phyloP scores from a whole-genome alignment of 2,113 vertebrate species.

The Tachycineta bicolor region DNA sequence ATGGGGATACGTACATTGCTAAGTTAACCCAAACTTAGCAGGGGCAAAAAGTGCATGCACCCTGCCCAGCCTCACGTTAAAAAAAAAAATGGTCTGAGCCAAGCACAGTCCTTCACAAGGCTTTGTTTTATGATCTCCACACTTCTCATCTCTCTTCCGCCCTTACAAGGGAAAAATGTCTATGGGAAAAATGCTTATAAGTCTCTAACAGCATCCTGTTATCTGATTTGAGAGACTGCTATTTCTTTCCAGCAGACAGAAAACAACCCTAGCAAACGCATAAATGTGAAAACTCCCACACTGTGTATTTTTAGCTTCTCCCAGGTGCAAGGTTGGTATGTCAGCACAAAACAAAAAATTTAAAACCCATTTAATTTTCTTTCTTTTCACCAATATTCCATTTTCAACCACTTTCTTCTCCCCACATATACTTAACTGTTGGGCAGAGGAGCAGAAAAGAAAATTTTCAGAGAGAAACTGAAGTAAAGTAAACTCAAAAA shows the following conservation, averaged over 20 bases:
- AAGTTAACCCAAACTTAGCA: not conserved
- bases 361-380: not conserved
- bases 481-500: not conserved
- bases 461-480: not conserved
- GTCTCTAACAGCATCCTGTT: not conserved
- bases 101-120: not conserved
- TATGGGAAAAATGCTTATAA: not conserved
- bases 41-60: not conserved
- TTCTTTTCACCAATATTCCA: not conserved
- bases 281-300: not conserved
- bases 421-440: not conserved
- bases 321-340: not conserved
- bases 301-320: not conserved
- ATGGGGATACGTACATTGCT: not conserved
- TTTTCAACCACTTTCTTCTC: not conserved
- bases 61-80: fast-evolving
- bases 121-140: not conserved
- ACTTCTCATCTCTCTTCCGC: not conserved
- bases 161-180: not conserved
- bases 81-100: fast-evolving
- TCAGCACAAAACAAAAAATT: not conserved
- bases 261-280: not conserved
- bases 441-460: not conserved
- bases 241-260: not conserved
- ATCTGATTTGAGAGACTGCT: not conserved